Evolutionary conservation across 2,113 vertebrate species (phyloP).

Genomic region (Sylvia atricapilla): DNA sequence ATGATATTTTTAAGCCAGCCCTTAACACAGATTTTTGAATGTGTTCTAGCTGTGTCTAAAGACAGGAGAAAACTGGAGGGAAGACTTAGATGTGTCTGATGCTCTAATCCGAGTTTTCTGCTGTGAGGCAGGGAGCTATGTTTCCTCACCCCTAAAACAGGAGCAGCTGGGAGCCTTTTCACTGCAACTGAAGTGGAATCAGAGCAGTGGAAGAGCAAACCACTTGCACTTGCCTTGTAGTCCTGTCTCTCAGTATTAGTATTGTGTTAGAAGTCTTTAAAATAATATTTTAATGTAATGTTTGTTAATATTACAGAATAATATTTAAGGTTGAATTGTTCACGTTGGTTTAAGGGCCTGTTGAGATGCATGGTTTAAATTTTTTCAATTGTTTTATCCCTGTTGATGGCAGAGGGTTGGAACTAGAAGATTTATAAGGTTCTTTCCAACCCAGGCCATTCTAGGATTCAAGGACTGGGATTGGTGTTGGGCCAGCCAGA

Average conservation of each 20-base stretch:
- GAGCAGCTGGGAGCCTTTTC: background rate
- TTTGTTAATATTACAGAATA: background rate
- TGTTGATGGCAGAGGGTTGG: background rate
- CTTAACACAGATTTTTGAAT: background rate
- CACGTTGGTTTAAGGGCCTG: background rate
- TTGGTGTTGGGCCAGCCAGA: background rate
- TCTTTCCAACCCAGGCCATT: background rate
- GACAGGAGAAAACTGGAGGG: background rate
- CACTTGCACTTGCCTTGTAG: background rate
- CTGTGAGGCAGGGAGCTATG: background rate
- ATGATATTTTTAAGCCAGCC: background rate
- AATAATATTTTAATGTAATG: background rate
- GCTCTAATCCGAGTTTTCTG: background rate
- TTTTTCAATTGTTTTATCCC: background rate
- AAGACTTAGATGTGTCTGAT: background rate
- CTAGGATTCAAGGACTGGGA: background rate
- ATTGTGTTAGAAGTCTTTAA: background rate
- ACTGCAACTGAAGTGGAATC: background rate
- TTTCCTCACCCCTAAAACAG: background rate
- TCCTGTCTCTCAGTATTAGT: background rate
- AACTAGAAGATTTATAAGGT: background rate
- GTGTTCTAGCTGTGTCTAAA: background rate
- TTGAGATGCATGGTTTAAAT: background rate
- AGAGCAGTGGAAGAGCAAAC: background rate
- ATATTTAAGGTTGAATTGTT: background rate